A percentile compares a stretch with the other conserved stretches of the same genome.
Evolutionary conservation across 1,140 invertebrate genomes (phyloP).

Genomic region (Teleogryllus occipitalis): DNA sequence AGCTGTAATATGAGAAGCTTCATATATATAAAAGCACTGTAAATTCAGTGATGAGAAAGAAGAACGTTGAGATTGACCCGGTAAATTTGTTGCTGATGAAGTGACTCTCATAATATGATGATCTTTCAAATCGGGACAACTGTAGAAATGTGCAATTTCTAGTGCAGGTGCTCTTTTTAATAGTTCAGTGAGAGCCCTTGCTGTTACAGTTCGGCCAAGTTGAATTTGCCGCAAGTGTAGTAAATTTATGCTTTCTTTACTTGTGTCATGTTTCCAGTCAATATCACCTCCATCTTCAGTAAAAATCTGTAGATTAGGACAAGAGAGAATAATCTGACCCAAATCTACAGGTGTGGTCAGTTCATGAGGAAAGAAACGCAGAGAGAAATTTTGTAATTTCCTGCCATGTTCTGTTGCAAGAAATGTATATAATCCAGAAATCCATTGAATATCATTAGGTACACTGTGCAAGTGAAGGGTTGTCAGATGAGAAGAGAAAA

Average conservation of each 20-base stretch:
- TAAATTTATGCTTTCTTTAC: conserved; percentile 20
- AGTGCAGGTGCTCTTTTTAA: conserved; percentile 35
- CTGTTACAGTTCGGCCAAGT: conserved; percentile 35
- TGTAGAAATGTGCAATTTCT: conserved; percentile 36
- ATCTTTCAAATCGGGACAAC: conserved; percentile 38
- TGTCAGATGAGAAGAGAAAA: conserved; percentile 35
- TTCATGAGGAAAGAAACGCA: conserved; percentile 34
- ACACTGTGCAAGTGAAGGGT: conserved; percentile 38
- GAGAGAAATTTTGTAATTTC: conserved; percentile 34
- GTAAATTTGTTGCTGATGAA: conserved; percentile 21
- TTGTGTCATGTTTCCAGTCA: conserved; percentile 33
- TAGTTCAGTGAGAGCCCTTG: conserved; percentile 34
- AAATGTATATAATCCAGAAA: conserved; percentile 37
- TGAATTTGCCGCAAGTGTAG: conserved; percentile 35
- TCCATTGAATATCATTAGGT: conserved; percentile 35
- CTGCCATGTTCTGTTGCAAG: conserved; percentile 34
- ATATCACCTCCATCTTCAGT: conserved; percentile 35
- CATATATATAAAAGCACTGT: conserved; percentile 41
- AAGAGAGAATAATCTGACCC: conserved; percentile 33
- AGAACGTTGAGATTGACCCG: conserved; percentile 13
- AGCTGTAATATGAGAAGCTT: conserved; percentile 36
- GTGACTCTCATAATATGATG: conserved; percentile 32
- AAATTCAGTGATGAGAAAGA: conserved; percentile 30
- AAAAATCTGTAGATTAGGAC: conserved; percentile 35
- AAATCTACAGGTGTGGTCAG: conserved; percentile 34